Percentiles rank a stretch among this genome's conserved stretches.
Conservation (phyloP, 2,888 invertebrate genomes). For the Chalcis sispes region DNA sequence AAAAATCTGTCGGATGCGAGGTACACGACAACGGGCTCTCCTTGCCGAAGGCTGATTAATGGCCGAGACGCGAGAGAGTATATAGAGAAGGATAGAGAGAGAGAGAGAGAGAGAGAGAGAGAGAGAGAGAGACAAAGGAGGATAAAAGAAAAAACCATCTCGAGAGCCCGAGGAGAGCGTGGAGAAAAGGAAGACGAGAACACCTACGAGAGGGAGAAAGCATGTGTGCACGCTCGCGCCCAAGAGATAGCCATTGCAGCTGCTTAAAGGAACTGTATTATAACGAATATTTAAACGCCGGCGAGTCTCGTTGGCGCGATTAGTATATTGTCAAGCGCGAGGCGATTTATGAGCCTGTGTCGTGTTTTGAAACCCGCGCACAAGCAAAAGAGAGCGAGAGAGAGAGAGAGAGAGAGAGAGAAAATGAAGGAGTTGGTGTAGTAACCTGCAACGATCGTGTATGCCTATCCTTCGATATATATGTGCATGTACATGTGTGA, state of each 20-base stretch:
- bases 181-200: neutral
- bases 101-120: neutral
- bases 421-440: slow-evolving; percentile 2
- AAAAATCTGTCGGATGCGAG: slow-evolving; percentile 67
- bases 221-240: neutral
- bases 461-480: too few species aligned
- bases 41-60: slow-evolving; percentile 70
- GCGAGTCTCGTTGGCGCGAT: slow-evolving; percentile 34
- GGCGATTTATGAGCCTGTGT: slow-evolving; percentile 41
- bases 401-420: neutral
- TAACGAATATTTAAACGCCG: slow-evolving; percentile 45
- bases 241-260: slow-evolving; percentile 27
- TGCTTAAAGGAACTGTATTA: slow-evolving; percentile 42
- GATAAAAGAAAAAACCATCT: too few species aligned
- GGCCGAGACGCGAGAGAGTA: slow-evolving; percentile 55
- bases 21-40: slow-evolving; percentile 66
- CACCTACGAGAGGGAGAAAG: slow-evolving; percentile 40
- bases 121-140: neutral
- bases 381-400: neutral
- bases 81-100: slow-evolving; percentile 41
- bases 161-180: neutral
- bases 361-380: slow-evolving; percentile 13
- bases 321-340: slow-evolving; percentile 49
- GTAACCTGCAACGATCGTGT: neutral
- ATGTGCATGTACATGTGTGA: neutral